Base-by-base conservation (phyloP, 92 coral and sea anemone genomes). In the Heliopora coerulea region DNA sequence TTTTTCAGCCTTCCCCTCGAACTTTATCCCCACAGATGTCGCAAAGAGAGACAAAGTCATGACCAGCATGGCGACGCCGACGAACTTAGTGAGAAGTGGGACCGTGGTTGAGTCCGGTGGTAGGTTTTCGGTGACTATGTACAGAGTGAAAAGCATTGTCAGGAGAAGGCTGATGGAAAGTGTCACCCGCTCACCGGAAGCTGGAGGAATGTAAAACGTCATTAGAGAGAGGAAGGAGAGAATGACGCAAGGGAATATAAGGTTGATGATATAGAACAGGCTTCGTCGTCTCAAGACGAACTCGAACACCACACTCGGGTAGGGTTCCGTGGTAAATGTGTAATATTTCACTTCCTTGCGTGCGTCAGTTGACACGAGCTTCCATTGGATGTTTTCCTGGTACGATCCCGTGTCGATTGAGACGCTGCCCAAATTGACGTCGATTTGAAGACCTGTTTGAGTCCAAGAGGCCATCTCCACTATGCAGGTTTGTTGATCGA, bases 391-490 rank as follows among this genome's bases (percentile, higher is more conserved):
- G 56, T 88, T 88, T 4, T 82, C 72, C 8, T 81, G 73, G 72
- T 85, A 88, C 68, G 79, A 66, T 20, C 83, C 73, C 23, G 84
- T 80, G 79, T 88, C 93, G n/a, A 88, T 84, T 8, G 85, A 70
- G 3, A 78, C 84, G 54, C 59, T 79, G 0, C 84, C 86, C 25
- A 88, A 82, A 73, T 82, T 70, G 25, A 88, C 64, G 40, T 88
- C 69, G 63, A 77, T 61, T 31, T 21, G 49, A 14, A 73, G 74
- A 0, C 89, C 93, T 25, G 86, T 82, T 62, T 83, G 80, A 15
- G 93, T 84, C 93, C 93, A 88, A 3, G 93, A 85, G 17, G 89
- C 93, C 58, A 88, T 80, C 85, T 87, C 87, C 21, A 87, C 66
- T 33, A 3, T 15, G 33, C 93, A 88, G 20, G 37, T 69, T 59